Conservation (phyloP, 2,113 vertebrate species). For the Pica pica region DNA sequence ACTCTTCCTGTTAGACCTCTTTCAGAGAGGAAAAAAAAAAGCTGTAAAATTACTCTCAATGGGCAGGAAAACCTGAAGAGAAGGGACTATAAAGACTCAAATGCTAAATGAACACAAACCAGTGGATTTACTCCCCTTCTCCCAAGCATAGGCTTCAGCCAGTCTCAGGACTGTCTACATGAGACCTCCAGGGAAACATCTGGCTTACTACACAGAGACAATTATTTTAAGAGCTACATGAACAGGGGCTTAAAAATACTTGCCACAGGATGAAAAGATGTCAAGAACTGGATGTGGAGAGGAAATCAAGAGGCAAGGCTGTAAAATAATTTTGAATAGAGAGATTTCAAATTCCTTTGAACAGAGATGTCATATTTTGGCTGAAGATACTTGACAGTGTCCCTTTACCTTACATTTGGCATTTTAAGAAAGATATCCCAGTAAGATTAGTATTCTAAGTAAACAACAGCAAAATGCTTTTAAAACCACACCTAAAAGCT, state of each 20-base stretch:
- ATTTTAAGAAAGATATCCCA: constrained; percentile 19
- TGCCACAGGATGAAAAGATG: background rate
- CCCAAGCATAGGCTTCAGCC: background rate
- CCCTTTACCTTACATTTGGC: constrained; percentile 28
- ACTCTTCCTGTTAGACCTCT: background rate
- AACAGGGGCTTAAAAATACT: background rate
- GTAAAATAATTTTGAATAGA: background rate
- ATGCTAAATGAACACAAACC: background rate
- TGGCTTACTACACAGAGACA: background rate
- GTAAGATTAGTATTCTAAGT: constrained; percentile 16
- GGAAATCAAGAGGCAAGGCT: background rate
- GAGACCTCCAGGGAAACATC: background rate
- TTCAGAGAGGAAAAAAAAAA: background rate
- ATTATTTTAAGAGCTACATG: background rate
- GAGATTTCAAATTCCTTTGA: background rate
- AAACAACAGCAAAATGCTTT: constrained; percentile 19
- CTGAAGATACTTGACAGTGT: background rate
- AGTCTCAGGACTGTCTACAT: background rate
- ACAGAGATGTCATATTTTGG: background rate
- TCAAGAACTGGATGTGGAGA: background rate
- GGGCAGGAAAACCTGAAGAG: background rate
- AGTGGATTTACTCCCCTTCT: background rate
- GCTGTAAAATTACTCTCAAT: background rate
- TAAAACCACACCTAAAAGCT: constrained; percentile 6
- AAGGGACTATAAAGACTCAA: background rate